Evolutionary conservation across 2,797 vertebrate genomes (phyloP).

Genomic region (Alosa sapidissima): DNA sequence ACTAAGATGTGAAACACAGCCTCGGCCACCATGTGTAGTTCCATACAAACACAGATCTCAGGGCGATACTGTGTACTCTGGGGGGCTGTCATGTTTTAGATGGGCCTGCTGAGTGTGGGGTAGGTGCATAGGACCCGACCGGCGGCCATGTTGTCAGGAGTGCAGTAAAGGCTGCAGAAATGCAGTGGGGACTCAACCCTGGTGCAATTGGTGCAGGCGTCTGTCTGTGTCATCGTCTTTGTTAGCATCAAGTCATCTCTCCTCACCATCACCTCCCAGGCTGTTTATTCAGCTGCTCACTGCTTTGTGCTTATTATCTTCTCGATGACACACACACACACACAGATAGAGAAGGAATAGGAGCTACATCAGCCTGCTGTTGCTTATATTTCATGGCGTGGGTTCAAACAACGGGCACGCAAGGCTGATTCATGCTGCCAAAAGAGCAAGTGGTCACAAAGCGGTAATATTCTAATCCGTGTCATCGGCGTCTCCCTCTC

Average conservation of each 20-base stretch:
- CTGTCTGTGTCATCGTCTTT: not conserved
- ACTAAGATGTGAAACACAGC: not conserved
- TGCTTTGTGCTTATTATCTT: constrained; percentile 22
- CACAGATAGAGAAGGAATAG: not conserved
- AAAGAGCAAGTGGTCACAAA: constrained; percentile 46
- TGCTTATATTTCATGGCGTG: not conserved
- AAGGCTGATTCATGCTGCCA: not conserved
- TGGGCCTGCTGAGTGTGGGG: too few relatives aligned
- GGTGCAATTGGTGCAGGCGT: not conserved
- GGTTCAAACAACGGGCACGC: not conserved
- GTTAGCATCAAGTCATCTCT: not conserved
- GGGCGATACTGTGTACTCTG: not conserved
- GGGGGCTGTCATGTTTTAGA: not conserved
- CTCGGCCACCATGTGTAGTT: not conserved
- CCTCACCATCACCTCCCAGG: not conserved
- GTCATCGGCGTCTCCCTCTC: not conserved
- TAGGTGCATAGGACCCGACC: not conserved
- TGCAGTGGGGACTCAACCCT: not conserved
- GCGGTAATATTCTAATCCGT: constrained; percentile 39
- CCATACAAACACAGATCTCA: not conserved
- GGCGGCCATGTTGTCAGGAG: not conserved
- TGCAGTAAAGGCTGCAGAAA: not conserved
- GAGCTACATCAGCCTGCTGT: not conserved
- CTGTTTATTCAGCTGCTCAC: not conserved
- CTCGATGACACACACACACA: not conserved